Evolutionary conservation across 2,113 vertebrate species (phyloP).

Genomic region (Dromaius novaehollandiae): DNA sequence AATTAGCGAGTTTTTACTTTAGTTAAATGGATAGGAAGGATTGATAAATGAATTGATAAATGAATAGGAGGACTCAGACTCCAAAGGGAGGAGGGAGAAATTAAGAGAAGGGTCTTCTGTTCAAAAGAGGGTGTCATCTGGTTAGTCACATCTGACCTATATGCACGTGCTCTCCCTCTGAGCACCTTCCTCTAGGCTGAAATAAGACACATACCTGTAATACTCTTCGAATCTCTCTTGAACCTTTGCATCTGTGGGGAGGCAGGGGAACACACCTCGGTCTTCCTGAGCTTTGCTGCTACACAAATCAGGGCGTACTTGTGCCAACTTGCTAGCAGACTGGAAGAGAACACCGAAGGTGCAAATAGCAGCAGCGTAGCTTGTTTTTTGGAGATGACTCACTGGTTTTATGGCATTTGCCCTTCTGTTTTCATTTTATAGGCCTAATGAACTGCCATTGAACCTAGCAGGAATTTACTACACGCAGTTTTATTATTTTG

Average conservation of each 20-base stretch:
- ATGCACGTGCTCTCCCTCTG: neutral
- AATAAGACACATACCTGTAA: neutral
- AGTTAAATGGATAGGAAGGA: neutral
- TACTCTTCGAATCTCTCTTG: neutral
- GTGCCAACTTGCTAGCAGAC: constrained; percentile 2
- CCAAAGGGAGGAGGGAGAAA: neutral
- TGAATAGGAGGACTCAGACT: neutral
- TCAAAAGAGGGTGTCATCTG: neutral
- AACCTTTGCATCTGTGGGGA: neutral
- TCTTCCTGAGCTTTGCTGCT: neutral
- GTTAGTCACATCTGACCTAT: rapidly evolving
- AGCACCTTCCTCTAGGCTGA: neutral
- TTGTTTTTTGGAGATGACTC: constrained; percentile 8
- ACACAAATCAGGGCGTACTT: neutral
- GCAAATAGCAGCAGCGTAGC: neutral
- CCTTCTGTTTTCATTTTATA: neutral
- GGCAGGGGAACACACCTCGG: neutral
- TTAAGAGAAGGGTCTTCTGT: neutral
- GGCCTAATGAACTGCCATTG: neutral
- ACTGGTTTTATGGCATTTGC: neutral
- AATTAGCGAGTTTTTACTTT: neutral
- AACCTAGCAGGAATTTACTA: neutral
- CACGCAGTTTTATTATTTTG: neutral
- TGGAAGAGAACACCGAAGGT: neutral
- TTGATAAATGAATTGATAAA: too few relatives aligned